These are phyloP conservation scores for Odocoileus hemionus DNA, from an alignment of 2,113 vertebrate species.

Conservation along the genomic window DNA sequence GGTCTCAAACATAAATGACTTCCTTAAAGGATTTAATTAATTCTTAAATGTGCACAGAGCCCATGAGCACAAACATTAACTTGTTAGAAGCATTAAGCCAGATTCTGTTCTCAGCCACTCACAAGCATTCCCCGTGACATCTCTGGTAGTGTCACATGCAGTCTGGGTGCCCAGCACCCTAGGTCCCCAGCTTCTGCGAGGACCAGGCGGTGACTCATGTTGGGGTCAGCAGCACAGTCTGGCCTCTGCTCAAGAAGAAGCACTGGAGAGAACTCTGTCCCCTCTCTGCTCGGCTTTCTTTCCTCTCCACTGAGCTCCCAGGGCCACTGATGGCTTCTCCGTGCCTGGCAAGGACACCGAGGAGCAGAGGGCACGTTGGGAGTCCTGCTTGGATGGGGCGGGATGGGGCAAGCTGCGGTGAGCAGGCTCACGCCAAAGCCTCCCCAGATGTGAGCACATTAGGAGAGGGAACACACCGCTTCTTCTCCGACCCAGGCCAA, in stretches of 20 bases:
- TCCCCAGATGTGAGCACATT: conserved; percentile 57
- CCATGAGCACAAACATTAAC: conserved; percentile 67
- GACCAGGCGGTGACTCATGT: neutral
- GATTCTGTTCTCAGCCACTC: conserved; percentile 53
- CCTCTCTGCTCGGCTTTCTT: neutral
- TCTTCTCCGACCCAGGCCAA: neutral
- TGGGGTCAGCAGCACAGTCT: neutral
- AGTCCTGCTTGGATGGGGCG: neutral
- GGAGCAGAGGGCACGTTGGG: neutral
- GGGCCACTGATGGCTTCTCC: neutral
- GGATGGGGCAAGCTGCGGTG: neutral
- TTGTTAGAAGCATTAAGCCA: conserved; percentile 69
- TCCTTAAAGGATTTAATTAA: conserved; percentile 74
- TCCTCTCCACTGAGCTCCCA: conserved; percentile 44
- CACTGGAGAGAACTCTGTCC: neutral
- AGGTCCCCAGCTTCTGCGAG: neutral
- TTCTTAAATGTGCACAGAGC: conserved; percentile 70
- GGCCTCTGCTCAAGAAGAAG: neutral
- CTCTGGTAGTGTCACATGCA: neutral
- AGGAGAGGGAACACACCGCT: neutral
- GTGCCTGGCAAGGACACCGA: neutral
- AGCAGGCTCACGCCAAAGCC: neutral
- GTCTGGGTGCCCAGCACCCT: neutral
- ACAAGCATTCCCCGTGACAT: conserved; percentile 32
- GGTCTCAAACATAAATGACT: conserved; percentile 72